phyloP scores from a whole-genome alignment of 2,113 vertebrate species.

The Phyllostomus hastatus region DNA sequence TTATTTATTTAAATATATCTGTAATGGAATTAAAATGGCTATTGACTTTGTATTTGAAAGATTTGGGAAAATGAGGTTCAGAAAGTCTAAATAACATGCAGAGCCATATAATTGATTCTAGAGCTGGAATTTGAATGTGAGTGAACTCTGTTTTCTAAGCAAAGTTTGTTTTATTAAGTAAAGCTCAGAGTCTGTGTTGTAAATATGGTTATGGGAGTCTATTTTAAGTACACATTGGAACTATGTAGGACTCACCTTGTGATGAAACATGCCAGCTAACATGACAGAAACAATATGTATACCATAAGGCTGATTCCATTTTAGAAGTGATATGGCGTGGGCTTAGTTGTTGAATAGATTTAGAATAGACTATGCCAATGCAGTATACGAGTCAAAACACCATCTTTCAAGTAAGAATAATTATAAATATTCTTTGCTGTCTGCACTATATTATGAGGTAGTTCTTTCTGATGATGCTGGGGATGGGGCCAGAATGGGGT shows the following conservation, averaged over 20 bases:
- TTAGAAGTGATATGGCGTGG: neutral
- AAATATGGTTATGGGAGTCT: neutral
- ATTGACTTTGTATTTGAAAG: neutral
- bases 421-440: neutral
- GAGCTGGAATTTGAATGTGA: neutral
- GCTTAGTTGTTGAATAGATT: neutral
- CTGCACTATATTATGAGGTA: neutral
- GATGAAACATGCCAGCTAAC: neutral
- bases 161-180: neutral
- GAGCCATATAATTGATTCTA: neutral
- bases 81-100: neutral
- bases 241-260: neutral
- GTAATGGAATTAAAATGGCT: neutral
- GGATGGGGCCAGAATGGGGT: neutral
- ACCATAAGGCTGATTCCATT: neutral
- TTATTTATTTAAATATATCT: neutral
- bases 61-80: neutral
- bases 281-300: neutral
- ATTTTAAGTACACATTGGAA: neutral
- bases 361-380: neutral
- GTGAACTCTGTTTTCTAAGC: neutral
- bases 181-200: neutral
- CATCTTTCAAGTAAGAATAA: neutral
- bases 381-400: neutral
- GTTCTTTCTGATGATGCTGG: neutral